Evolutionary conservation across 2,888 invertebrate species (phyloP).

Genomic region (Stenichneumon culpator): DNA sequence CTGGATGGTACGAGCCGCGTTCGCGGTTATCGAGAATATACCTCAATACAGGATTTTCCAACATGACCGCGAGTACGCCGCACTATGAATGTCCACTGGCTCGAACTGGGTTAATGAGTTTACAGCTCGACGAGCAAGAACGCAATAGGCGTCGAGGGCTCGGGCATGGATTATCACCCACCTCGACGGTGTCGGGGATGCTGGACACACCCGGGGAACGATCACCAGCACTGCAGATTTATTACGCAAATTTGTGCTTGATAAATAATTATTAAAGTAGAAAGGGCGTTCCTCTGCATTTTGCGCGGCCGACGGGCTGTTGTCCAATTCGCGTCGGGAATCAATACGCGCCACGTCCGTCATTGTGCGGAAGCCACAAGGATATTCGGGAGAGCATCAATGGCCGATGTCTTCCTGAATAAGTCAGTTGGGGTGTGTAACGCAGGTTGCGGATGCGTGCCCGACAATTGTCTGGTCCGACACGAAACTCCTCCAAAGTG

Average conservation of each 20-base stretch:
- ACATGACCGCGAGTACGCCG: slow-evolving; percentile 61
- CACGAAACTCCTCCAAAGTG: slow-evolving; percentile 9
- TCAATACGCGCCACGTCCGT: not conserved
- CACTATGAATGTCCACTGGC: slow-evolving; percentile 63
- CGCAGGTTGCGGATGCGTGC: not conserved
- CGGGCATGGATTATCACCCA: slow-evolving; percentile 62
- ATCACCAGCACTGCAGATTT: slow-evolving; percentile 55
- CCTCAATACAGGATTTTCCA: slow-evolving; percentile 62
- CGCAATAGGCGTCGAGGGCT: slow-evolving; percentile 48
- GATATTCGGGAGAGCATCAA: slow-evolving; percentile 31
- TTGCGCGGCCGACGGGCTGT: not conserved
- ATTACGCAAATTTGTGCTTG: slow-evolving; percentile 56
- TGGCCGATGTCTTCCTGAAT: slow-evolving; percentile 40
- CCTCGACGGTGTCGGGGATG: slow-evolving; percentile 39
- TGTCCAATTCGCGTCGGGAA: not conserved
- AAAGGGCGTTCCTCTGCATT: not conserved
- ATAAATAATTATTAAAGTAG: slow-evolving; percentile 58
- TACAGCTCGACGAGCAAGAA: slow-evolving; percentile 66
- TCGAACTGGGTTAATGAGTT: slow-evolving; percentile 72
- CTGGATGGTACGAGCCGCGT: slow-evolving; percentile 25
- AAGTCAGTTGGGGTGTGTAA: slow-evolving; percentile 6
- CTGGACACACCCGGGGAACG: slow-evolving; percentile 38
- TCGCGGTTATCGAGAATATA: slow-evolving; percentile 61
- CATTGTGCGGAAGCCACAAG: not conserved
- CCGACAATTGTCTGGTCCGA: not conserved